Percentiles rank a stretch among this genome's conserved stretches.
Evolutionary conservation across 2,888 invertebrate genomes (phyloP).

Genomic region (Callimorpha dominula): DNA sequence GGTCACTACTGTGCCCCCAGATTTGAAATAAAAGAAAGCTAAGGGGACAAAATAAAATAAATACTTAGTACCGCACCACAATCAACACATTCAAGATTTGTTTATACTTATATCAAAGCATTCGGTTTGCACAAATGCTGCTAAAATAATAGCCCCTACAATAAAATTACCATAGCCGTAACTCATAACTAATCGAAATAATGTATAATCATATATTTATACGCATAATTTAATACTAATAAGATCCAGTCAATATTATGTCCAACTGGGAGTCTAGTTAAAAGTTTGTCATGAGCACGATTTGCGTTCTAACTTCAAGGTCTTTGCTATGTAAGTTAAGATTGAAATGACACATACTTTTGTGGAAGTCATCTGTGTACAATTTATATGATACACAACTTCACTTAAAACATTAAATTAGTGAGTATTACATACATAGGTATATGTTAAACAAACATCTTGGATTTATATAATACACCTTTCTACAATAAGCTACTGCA

Average conservation of each 20-base stretch:
- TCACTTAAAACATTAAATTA: background rate
- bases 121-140: background rate
- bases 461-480: background rate
- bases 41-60: background rate
- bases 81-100: too few species aligned
- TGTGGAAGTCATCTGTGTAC: background rate
- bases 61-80: background rate
- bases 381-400: background rate
- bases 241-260: slow-evolving; percentile 20
- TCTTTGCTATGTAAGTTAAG: slow-evolving; percentile 18
- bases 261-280: slow-evolving; percentile 21
- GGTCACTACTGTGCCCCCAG: too few species aligned
- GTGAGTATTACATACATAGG: background rate
- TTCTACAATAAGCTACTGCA: background rate
- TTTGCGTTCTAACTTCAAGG: slow-evolving; percentile 53
- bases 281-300: slow-evolving; percentile 47
- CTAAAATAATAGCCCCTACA: background rate
- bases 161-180: background rate
- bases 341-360: background rate
- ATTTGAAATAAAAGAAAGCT: background rate
- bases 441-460: background rate
- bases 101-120: background rate
- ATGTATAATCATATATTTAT: slow-evolving; percentile 10
- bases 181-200: slow-evolving; percentile 11
- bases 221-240: slow-evolving; percentile 24